phyloP scores from a whole-genome alignment of 1,140 invertebrate species.

The Phortica variegata region DNA sequence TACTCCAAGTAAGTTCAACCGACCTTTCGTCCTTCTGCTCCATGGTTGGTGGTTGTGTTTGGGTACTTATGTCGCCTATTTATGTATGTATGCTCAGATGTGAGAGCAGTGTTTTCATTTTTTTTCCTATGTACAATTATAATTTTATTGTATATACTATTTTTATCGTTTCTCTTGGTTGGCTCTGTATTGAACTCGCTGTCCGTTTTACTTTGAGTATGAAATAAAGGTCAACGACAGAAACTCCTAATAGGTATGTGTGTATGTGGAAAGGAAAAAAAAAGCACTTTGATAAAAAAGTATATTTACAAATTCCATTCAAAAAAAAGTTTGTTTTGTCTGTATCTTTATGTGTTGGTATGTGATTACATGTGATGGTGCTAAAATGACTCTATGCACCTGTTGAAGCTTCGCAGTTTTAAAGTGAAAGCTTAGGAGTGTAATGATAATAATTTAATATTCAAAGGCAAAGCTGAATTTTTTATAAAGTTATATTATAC shows the following conservation, averaged over 20 bases:
- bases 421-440: too few species aligned
- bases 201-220: constrained; percentile 30
- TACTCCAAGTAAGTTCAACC: constrained; percentile 39
- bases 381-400: constrained; percentile 18
- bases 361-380: constrained; percentile 10
- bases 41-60: constrained; percentile 33
- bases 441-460: too few species aligned
- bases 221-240: constrained; percentile 55
- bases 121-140: constrained; percentile 53
- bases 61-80: constrained; percentile 15
- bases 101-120: constrained; percentile 39
- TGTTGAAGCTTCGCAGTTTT: constrained; percentile 26
- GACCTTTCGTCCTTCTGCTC: constrained; percentile 11
- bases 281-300: background rate
- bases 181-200: constrained; percentile 48
- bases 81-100: constrained; percentile 8
- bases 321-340: constrained; percentile 35
- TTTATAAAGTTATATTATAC: too few species aligned
- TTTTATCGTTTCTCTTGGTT: constrained; percentile 44
- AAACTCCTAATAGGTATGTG: constrained; percentile 30
- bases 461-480: too few species aligned
- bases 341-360: constrained; percentile 17
- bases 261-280: background rate
- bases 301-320: constrained; percentile 17
- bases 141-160: constrained; percentile 56